Conservation (phyloP, 2,797 vertebrate genomes). For the Psittacula derbiana region DNA sequence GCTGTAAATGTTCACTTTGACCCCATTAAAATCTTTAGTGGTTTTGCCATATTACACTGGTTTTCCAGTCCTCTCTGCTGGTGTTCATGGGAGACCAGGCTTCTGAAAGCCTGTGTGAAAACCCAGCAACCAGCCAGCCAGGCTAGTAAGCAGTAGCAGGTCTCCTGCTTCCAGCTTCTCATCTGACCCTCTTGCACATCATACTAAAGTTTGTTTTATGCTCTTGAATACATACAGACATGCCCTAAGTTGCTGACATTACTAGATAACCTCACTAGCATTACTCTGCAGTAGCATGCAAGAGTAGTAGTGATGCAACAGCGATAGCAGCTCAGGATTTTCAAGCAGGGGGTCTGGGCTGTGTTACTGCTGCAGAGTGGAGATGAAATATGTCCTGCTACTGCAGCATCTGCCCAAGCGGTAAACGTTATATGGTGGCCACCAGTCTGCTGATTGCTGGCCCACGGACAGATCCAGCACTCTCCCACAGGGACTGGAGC, state of each 20-base stretch:
- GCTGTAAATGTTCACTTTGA: neutral
- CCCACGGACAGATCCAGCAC: neutral
- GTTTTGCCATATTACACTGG: neutral
- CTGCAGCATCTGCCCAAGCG: neutral
- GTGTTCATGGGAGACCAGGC: neutral
- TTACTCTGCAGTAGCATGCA: neutral
- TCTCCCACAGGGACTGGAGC: fast-evolving
- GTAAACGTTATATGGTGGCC: fast-evolving
- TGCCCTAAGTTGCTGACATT: neutral
- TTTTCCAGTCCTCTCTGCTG: neutral
- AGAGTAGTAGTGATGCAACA: neutral
- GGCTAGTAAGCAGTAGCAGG: neutral
- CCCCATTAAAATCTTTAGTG: neutral
- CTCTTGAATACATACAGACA: neutral
- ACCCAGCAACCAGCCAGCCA: neutral
- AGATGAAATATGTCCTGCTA: neutral
- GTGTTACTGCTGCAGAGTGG: neutral
- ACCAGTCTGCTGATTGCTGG: neutral
- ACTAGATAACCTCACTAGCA: too few species aligned
- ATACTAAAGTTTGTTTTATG: neutral
- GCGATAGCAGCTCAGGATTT: neutral
- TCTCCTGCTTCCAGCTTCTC: neutral
- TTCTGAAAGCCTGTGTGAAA: neutral
- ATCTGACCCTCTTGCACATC: neutral
- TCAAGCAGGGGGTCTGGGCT: neutral